These are phyloP conservation scores for Australoheros facetus DNA, from an alignment of 2,797 vertebrate genomes.

Conservation along the genomic window DNA sequence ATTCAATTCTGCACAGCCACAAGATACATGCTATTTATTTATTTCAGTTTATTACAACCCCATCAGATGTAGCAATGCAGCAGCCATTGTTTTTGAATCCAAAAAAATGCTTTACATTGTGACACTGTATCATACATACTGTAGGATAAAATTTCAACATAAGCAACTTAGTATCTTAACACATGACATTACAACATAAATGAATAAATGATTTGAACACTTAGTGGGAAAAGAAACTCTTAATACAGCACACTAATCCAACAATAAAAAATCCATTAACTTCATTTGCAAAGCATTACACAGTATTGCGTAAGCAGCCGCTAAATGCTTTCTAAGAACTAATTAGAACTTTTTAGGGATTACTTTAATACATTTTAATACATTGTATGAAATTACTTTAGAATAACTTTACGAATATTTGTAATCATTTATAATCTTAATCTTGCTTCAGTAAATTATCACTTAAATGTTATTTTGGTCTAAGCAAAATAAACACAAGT, in stretches of 20 bases:
- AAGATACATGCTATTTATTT: background rate
- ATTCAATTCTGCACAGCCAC: constrained; percentile 9
- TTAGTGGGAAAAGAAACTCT: background rate
- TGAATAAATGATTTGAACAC: background rate
- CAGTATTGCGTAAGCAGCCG: background rate
- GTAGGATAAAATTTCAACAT: background rate
- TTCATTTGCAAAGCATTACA: background rate
- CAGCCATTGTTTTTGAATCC: background rate
- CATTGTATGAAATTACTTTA: no score
- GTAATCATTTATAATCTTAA: background rate
- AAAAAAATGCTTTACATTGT: background rate
- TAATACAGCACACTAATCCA: background rate
- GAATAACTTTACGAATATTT: no score
- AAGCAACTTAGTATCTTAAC: background rate
- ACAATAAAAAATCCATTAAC: constrained; percentile 3
- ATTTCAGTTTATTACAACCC: background rate
- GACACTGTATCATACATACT: background rate
- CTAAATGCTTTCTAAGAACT: background rate
- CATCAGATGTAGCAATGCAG: background rate
- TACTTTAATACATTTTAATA: no score
- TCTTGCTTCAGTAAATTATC: background rate
- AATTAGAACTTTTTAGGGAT: background rate
- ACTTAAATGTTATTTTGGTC: background rate
- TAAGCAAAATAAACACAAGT: background rate
- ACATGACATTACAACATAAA: background rate